Evolutionary conservation across 2,113 vertebrate species (phyloP).

Genomic region (Etheostoma cragini): DNA sequence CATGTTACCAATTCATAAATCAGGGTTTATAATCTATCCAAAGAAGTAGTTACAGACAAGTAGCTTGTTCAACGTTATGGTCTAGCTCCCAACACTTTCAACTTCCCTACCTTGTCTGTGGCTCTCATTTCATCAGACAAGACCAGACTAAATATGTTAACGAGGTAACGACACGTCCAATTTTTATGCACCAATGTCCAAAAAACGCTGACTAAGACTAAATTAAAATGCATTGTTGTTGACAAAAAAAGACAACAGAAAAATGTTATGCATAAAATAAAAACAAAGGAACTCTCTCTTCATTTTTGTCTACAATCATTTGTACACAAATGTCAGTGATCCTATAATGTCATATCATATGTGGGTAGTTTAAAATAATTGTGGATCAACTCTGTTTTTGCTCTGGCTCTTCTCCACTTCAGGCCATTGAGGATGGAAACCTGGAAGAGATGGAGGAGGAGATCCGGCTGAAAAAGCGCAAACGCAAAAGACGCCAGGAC

Average conservation of each 20-base stretch:
- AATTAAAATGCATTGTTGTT: too few relatives aligned
- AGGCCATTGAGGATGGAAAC: slow-evolving; percentile 99
- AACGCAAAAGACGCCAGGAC: slow-evolving; percentile 92
- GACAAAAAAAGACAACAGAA: too few relatives aligned
- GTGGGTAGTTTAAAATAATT: not conserved
- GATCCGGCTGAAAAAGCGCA: slow-evolving; percentile 95
- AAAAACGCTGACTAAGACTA: too few relatives aligned
- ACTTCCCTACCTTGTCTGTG: not conserved
- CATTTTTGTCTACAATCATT: too few relatives aligned
- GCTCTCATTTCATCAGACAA: not conserved
- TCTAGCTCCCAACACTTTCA: too few relatives aligned
- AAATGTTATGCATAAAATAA: too few relatives aligned
- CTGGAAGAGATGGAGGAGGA: slow-evolving; percentile 99
- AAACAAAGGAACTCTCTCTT: too few relatives aligned
- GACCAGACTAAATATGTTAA: too few relatives aligned
- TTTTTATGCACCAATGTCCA: too few relatives aligned
- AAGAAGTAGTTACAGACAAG: not conserved
- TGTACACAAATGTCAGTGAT: not conserved
- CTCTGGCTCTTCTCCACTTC: not conserved
- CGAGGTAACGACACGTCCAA: too few relatives aligned
- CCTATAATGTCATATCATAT: too few relatives aligned
- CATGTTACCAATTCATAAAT: not conserved
- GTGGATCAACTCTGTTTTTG: not conserved
- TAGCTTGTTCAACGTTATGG: not conserved
- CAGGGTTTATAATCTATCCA: not conserved